A percentile compares a stretch with the other conserved stretches of the same genome.
Evolutionary conservation across 2,113 vertebrate genomes (phyloP).

Genomic region (Rattus norvegicus): DNA sequence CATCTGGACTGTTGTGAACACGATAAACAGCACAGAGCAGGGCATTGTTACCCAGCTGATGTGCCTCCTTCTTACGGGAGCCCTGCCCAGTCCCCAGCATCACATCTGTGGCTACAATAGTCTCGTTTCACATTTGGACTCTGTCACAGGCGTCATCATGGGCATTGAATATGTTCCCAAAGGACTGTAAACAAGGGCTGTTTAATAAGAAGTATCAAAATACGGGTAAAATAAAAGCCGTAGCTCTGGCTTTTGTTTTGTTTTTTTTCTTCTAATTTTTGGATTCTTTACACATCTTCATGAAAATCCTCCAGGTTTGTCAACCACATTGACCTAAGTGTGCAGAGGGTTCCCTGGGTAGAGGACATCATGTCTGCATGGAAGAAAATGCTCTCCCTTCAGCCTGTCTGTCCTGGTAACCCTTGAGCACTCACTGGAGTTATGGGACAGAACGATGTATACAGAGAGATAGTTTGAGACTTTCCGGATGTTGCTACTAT

Average conservation of each 20-base stretch:
- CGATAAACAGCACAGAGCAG: not conserved
- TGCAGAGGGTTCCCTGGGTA: not conserved
- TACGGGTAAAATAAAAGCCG: not conserved
- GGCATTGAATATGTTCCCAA: slow-evolving; percentile 6
- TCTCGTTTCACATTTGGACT: slow-evolving; percentile 53
- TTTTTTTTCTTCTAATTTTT: not conserved
- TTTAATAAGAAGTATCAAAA: slow-evolving; percentile 37
- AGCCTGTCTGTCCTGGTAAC: not conserved
- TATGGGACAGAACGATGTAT: not conserved
- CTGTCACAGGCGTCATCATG: not conserved
- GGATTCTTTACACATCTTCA: not conserved
- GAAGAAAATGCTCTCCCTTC: not conserved
- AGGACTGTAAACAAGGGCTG: slow-evolving; percentile 31
- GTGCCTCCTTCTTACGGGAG: not conserved
- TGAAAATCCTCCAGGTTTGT: not conserved
- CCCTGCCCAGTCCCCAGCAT: not conserved
- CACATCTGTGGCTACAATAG: slow-evolving; percentile 72
- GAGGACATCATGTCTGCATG: not conserved
- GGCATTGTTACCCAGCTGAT: not conserved
- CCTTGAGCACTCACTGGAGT: not conserved
- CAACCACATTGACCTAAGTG: not conserved
- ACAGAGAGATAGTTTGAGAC: not conserved
- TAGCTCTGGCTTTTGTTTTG: not conserved
- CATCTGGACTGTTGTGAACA: not conserved
- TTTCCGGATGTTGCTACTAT: not conserved